phyloP scores from a whole-genome alignment of 2,797 vertebrate genomes.

The Eutrigla gurnardus region DNA sequence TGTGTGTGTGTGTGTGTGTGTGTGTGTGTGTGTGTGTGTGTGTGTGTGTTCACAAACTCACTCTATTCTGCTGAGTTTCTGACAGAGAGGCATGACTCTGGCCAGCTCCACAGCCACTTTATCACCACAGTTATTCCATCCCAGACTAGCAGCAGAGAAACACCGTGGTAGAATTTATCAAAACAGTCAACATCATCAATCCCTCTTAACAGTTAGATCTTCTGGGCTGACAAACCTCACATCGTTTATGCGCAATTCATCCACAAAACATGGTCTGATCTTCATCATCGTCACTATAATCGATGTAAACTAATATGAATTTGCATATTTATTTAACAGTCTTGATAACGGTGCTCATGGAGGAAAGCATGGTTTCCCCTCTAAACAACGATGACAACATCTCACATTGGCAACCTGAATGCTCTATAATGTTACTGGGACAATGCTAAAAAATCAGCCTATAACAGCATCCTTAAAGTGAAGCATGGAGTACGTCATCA shows the following conservation, averaged over 20 bases:
- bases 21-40: background rate
- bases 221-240: background rate
- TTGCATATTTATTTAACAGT: background rate
- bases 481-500: background rate
- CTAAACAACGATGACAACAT: background rate
- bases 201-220: background rate
- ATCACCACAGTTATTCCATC: slow-evolving; percentile 90
- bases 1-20: slow-evolving; percentile 2
- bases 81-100: slow-evolving; percentile 82
- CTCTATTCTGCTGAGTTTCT: slow-evolving; percentile 87
- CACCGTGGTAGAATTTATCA: background rate
- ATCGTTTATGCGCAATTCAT: background rate
- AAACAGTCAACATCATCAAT: slow-evolving; percentile 6
- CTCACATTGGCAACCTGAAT: background rate
- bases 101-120: slow-evolving; percentile 83
- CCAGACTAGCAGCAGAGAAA: slow-evolving; percentile 80
- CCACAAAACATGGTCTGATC: background rate
- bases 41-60: slow-evolving; percentile 77
- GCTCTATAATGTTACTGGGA: background rate
- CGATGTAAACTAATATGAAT: background rate
- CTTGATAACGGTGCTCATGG: no score
- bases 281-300: background rate
- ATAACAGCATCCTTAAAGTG: background rate
- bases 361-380: background rate
- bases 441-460: no score